phyloP scores from a whole-genome alignment of 2,888 invertebrate genomes.

The Plagodis dolabraria region DNA sequence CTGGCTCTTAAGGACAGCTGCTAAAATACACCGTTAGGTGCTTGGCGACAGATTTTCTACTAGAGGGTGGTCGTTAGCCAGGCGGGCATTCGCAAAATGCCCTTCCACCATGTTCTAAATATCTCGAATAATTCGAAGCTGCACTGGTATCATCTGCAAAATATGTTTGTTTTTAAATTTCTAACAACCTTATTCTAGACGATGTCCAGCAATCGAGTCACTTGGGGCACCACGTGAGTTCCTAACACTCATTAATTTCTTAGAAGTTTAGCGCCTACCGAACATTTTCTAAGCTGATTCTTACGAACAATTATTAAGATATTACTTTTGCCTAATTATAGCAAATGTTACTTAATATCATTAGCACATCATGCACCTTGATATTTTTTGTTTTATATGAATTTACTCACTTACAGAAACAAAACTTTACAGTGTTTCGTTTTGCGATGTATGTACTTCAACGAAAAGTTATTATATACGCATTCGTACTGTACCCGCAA shows the following conservation, averaged over 20 bases:
- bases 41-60: too few relatives aligned
- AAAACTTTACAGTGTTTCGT: slow-evolving; percentile 12
- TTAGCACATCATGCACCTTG: slow-evolving; percentile 44
- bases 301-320: slow-evolving; percentile 77
- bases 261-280: slow-evolving; percentile 74
- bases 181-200: slow-evolving; percentile 80
- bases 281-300: slow-evolving; percentile 72
- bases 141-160: slow-evolving; percentile 61
- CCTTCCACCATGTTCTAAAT: too few relatives aligned
- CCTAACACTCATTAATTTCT: slow-evolving; percentile 83
- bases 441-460: slow-evolving; percentile 7
- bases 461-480: slow-evolving; percentile 15
- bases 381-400: slow-evolving; percentile 56
- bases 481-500: slow-evolving; percentile 11
- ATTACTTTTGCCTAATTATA: slow-evolving; percentile 75
- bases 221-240: slow-evolving; percentile 77
- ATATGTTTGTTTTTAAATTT: slow-evolving; percentile 73
- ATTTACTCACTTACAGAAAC: slow-evolving; percentile 15
- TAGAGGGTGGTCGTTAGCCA: too few relatives aligned
- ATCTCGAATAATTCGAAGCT: slow-evolving; percentile 46
- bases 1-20: too few relatives aligned
- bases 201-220: slow-evolving; percentile 80
- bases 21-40: too few relatives aligned
- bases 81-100: too few relatives aligned
- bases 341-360: slow-evolving; percentile 60